These are phyloP conservation scores for Pectinophora gossypiella DNA, from an alignment of 1,140 invertebrate genomes.

Conservation along the genomic window DNA sequence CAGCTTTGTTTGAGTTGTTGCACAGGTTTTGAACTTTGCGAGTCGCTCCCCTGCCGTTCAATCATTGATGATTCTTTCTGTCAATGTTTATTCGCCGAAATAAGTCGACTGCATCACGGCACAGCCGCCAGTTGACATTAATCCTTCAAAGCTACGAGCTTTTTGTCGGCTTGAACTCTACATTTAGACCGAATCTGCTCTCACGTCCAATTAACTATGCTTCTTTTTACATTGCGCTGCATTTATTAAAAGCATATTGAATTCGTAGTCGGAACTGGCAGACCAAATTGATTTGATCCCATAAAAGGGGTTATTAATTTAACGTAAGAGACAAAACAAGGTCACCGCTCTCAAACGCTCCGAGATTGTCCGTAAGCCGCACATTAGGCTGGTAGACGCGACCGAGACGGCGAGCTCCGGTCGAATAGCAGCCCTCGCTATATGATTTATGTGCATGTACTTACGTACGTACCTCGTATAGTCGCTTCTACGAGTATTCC, in stretches of 20 bases:
- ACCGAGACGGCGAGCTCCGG: slow-evolving; percentile 35
- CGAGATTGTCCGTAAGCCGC: slow-evolving; percentile 28
- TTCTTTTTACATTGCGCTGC: no score
- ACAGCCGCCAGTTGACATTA: not conserved
- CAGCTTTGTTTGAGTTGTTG: slow-evolving; percentile 49
- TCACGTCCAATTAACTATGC: not conserved
- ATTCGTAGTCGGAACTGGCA: no score
- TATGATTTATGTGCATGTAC: slow-evolving; percentile 27
- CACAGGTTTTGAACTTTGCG: slow-evolving; percentile 51
- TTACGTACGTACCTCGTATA: slow-evolving; percentile 5
- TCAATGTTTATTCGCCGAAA: slow-evolving; percentile 1
- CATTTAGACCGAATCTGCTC: not conserved
- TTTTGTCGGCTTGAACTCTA: not conserved
- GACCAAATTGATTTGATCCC: no score
- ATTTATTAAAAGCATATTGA: no score
- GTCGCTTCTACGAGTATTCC: not conserved
- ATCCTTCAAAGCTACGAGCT: slow-evolving; percentile 1
- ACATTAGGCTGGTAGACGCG: slow-evolving; percentile 37
- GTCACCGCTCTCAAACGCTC: slow-evolving; percentile 22
- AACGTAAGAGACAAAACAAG: slow-evolving; percentile 23
- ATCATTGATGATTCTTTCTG: slow-evolving; percentile 3
- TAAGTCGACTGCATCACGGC: not conserved
- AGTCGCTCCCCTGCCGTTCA: slow-evolving; percentile 16
- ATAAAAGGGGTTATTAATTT: no score
- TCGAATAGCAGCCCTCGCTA: slow-evolving; percentile 32